Evolutionary conservation across 2,113 vertebrate genomes (phyloP), one percentile per base, ranked within the genome.

Genomic region (Herpailurus yagouaroundi): DNA sequence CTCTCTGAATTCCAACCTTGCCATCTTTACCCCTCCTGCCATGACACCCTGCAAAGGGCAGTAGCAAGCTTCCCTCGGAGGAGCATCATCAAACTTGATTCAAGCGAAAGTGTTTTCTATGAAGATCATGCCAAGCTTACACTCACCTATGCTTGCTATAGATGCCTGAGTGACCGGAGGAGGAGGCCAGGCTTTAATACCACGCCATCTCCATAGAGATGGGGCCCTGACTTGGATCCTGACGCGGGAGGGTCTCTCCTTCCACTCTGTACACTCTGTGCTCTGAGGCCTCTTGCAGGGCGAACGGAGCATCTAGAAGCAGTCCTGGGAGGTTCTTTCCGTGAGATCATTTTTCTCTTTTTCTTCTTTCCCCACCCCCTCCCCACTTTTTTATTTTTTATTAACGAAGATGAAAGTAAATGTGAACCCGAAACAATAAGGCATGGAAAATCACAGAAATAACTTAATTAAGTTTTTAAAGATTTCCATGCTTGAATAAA

Each of bases 391-490:
- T 95, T 97, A 63, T 96, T 97, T 94, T 94, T 91, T 98, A 98
- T 98, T 98, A 98, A 98, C 92, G 97, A 98, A 98, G 98, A 98
- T 97, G 98, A 99, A 98, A 99, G 98, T 98, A 98, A 98, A 98
- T 97, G 98, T 94, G 98, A 98, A 98, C 98, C 98, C 80, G 48
- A 99, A 99, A 99, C 99, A 99, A 99, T 99, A 99, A 98, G 95
- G 98, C 99, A 97, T 97, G 98, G 98, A 98, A 98, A 99, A 99
- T 98, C 98, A 98, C 98, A 99, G 98, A 99, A 99, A 99, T 99
- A 99, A 99, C 99, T 99, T 99, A 99, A 99, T 99, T 99, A 99
- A 99, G 99, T 99, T 99, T 99, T 99, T 99, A 99, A 99, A 99
- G 99, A 99, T 99, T 99, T 99, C 99, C 98, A 99, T 99, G 99